Evolutionary conservation across 2,797 vertebrate genomes (phyloP), one percentile per base, ranked within the genome.

Genomic region (Arrhamphus sclerolepis): DNA sequence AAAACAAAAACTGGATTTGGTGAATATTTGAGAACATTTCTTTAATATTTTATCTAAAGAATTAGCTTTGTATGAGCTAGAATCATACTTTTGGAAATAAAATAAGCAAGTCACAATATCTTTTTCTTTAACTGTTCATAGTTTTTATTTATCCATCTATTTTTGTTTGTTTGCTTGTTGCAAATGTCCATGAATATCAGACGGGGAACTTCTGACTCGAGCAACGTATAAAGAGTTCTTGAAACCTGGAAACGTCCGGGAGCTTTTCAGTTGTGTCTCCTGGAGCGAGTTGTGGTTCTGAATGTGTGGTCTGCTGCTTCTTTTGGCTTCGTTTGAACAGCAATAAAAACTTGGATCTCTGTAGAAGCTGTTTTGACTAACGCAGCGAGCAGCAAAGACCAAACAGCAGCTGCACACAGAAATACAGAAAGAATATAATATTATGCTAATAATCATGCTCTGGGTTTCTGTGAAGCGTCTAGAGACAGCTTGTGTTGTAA

Each of bases 291-390:
- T 16, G 38, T n/a, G 62, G 67, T 64, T 70, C 51, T 57, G 64
- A 40, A 50, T 38, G 63, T 81, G 66, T 46, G 72, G 66, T 57
- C 46, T 11, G 62, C 38, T 21, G 70, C 63, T 52, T 43, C 44
- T 68, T 43, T 52, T 77, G 80, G 80, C 73, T 43, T 55, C 20
- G 22, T 46, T 56, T 1, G 14, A 58, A 20, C 51, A 1, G 50
- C 74, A 60, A 50, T 70, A 31, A 68, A 69, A 71, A 53, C 42
- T 41, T 71, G 66, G 75, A 67, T 16, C 50, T 57, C 31, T 55
- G 21, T 13, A 4, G 39, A 51, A 54, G 62, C 61, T 49, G 44
- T 7, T 29, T 29, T 29, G 8, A 9, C 29, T 7, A 17, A 40
- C 2, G 7, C 20, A 46, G 42, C 1, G 7, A 56, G 41, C 70